phyloP scores from a whole-genome alignment of 1,140 invertebrate genomes.

The Coenobita brevimanus region DNA sequence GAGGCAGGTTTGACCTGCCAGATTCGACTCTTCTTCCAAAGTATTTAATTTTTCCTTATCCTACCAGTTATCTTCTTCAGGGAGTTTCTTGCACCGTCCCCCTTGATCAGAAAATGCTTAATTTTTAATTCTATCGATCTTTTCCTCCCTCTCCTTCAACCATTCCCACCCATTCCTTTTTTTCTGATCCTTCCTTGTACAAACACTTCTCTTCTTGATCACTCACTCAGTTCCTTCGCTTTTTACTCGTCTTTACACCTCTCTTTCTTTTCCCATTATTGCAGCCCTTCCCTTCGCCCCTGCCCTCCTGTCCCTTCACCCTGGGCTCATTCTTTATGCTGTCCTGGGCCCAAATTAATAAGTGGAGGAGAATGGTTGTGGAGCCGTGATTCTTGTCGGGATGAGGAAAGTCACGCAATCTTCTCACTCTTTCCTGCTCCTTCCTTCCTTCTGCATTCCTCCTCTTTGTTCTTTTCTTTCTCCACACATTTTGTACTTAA shows the following conservation, averaged over 20 bases:
- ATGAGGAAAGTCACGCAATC: constrained; percentile 21
- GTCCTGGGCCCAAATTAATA: constrained; percentile 38
- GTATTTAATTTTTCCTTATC: too few relatives aligned
- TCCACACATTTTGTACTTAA: too few relatives aligned
- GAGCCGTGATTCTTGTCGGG: constrained; percentile 17
- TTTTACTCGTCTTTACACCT: background rate
- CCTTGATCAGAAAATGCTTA: background rate
- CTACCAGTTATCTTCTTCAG: too few relatives aligned
- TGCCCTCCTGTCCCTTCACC: background rate
- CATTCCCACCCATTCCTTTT: background rate
- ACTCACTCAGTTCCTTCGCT: too few relatives aligned
- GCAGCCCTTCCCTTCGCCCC: background rate
- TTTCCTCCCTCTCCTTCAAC: background rate
- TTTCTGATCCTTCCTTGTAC: background rate
- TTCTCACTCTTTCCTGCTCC: too few relatives aligned
- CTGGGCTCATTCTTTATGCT: background rate
- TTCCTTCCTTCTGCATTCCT: too few relatives aligned
- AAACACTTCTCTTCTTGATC: background rate
- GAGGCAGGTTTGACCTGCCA: too few relatives aligned
- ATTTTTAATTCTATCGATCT: background rate
- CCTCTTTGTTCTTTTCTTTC: too few relatives aligned
- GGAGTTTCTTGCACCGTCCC: background rate
- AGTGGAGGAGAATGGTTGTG: constrained; percentile 34
- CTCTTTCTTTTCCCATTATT: background rate
- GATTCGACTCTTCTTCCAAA: too few relatives aligned